These are phyloP conservation scores for Acheta domesticus DNA, from an alignment of 2,888 invertebrate genomes.

Conservation along the genomic window DNA sequence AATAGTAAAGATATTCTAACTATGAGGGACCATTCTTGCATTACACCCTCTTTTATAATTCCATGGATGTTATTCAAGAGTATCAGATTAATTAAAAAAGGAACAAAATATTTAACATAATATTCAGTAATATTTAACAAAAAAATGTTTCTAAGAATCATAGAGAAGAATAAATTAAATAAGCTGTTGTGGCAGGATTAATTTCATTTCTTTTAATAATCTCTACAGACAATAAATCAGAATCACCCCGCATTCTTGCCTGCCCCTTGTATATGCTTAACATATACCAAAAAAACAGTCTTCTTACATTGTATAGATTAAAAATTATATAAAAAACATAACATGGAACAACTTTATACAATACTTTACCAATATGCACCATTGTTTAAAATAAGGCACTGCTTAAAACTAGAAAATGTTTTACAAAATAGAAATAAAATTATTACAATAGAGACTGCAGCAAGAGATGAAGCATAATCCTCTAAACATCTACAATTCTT, in stretches of 20 bases:
- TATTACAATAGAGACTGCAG: background rate
- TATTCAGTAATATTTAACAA: background rate
- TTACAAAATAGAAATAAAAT: background rate
- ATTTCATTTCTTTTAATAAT: background rate
- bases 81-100: background rate
- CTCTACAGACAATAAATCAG: background rate
- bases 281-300: background rate
- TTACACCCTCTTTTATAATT: background rate
- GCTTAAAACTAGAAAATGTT: constrained; percentile 9
- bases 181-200: background rate
- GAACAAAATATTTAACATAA: background rate
- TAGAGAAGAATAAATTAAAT: background rate
- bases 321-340: constrained; percentile 5
- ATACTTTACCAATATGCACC: background rate
- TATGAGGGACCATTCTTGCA: background rate
- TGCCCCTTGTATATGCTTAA: too few species aligned
- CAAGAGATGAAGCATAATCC: background rate
- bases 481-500: background rate
- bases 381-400: constrained; percentile 10
- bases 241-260: background rate
- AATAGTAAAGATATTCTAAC: background rate
- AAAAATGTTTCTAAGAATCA: background rate
- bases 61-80: background rate
- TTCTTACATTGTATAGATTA: background rate
- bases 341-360: background rate